A percentile compares a stretch with the other conserved stretches of the same genome.
These are phyloP conservation scores for Periparus ater DNA, from an alignment of 2,797 vertebrate species.

Conservation along the genomic window DNA sequence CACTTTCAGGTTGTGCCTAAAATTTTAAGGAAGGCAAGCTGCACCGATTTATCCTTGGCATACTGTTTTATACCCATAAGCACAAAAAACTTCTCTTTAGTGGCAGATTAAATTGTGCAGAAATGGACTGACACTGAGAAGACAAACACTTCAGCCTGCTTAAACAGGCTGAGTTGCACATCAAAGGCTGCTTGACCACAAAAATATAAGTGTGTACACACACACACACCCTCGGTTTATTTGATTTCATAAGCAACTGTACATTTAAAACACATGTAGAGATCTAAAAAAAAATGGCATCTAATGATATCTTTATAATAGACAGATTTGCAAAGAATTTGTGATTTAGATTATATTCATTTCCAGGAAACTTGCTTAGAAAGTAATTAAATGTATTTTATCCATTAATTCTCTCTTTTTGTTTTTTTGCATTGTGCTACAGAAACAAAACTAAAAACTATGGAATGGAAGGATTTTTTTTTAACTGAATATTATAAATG, in stretches of 20 bases:
- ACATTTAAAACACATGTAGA: background rate
- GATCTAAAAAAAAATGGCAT: background rate
- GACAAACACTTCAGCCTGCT: background rate
- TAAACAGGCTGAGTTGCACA: slow-evolving; percentile 22
- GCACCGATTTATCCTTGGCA: slow-evolving; percentile 7
- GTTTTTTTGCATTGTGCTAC: slow-evolving; percentile 19
- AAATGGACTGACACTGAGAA: slow-evolving; percentile 56
- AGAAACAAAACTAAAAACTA: slow-evolving; percentile 56
- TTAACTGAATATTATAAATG: slow-evolving; percentile 53
- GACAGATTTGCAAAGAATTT: slow-evolving; percentile 16
- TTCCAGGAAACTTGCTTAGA: slow-evolving; percentile 18
- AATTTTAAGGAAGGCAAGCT: slow-evolving; percentile 32
- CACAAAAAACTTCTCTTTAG: slow-evolving; percentile 32
- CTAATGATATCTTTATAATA: background rate
- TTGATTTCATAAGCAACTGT: background rate
- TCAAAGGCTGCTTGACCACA: background rate
- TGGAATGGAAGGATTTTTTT: slow-evolving; percentile 49
- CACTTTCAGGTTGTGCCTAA: slow-evolving; percentile 20
- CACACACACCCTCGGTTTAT: background rate
- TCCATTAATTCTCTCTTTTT: background rate
- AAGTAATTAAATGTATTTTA: slow-evolving; percentile 42
- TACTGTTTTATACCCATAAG: background rate
- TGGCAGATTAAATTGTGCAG: slow-evolving; percentile 56
- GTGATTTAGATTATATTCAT: background rate
- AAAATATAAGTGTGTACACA: background rate